Conservation (phyloP, 2,888 invertebrate species). For the Xestia sexstrigata region DNA sequence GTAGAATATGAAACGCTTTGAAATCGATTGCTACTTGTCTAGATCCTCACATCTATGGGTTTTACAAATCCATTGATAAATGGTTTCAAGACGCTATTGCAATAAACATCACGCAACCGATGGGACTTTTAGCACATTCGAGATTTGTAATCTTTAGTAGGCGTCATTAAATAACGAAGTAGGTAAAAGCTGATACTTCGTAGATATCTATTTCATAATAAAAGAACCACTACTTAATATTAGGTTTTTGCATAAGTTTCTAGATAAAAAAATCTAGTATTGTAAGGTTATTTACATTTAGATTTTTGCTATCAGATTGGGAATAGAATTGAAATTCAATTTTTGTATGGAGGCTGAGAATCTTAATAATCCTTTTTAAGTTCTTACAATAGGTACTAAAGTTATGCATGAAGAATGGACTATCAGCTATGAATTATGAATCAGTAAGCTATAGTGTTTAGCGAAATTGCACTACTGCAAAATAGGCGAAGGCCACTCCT, state of each 20-base stretch:
- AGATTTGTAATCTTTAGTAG: not conserved
- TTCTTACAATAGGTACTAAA: constrained; percentile 5
- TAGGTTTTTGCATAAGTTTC: constrained; percentile 18
- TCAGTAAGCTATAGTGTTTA: constrained; percentile 39
- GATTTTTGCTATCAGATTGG: not conserved
- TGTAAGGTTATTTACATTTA: not conserved
- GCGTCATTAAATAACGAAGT: constrained; percentile 13
- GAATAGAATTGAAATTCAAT: not conserved
- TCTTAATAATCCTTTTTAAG: constrained; percentile 3
- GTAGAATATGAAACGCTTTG: not conserved
- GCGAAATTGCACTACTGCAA: constrained; percentile 22
- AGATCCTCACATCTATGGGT: not conserved
- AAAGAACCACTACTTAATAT: not conserved
- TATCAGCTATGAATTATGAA: constrained; percentile 27
- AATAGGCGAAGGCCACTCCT: constrained; percentile 38
- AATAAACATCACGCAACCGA: not conserved
- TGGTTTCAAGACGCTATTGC: not conserved
- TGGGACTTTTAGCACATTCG: not conserved
- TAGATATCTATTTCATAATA: constrained; percentile 15
- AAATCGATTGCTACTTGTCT: not conserved
- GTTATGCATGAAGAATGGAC: constrained; percentile 6
- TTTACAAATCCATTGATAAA: constrained; percentile 1
- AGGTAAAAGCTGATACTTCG: not conserved
- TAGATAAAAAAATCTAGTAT: constrained; percentile 30
- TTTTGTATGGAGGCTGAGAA: not conserved